A percentile compares a stretch with the other conserved stretches of the same genome.
phyloP scores from a whole-genome alignment of 30 jellyfish, hydroid and myxozoan species.

The Cassiopea andromeda region DNA sequence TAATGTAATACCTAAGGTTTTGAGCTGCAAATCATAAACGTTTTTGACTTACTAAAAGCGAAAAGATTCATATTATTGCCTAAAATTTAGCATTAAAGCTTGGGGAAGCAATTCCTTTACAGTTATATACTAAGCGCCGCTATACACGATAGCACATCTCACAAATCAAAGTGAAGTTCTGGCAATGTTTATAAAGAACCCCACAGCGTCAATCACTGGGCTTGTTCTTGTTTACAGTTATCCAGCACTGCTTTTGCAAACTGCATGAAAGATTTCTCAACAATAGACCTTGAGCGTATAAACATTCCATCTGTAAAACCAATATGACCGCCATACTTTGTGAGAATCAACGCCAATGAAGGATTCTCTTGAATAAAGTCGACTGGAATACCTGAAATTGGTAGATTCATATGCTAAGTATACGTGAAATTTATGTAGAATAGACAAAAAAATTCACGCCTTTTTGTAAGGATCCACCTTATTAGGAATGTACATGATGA shows the following conservation, averaged over 20 bases:
- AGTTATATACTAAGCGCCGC: too few species aligned
- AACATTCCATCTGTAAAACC: constrained; percentile 91
- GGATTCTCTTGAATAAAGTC: constrained; percentile 77
- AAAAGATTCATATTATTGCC: too few species aligned
- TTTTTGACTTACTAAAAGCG: too few species aligned
- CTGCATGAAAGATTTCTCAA: constrained; percentile 85
- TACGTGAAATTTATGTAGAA: too few species aligned
- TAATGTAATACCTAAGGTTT: too few species aligned
- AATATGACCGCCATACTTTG: constrained; percentile 98
- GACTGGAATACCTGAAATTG: constrained; percentile 79
- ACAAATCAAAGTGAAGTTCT: background rate
- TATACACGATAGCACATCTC: background rate
- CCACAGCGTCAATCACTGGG: background rate
- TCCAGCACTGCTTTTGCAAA: constrained; percentile 36
- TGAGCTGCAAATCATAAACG: too few species aligned
- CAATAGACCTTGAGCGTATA: constrained; percentile 76
- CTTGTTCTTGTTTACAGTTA: background rate
- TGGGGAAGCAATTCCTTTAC: too few species aligned
- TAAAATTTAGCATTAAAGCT: too few species aligned
- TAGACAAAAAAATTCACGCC: too few species aligned
- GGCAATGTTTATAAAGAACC: background rate
- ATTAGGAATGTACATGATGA: too few species aligned
- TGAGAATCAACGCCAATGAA: constrained; percentile 76
- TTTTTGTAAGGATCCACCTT: too few species aligned
- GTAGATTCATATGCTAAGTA: background rate